Evolutionary conservation across 2,888 invertebrate genomes (phyloP).

Genomic region (Epinotia demarniana): DNA sequence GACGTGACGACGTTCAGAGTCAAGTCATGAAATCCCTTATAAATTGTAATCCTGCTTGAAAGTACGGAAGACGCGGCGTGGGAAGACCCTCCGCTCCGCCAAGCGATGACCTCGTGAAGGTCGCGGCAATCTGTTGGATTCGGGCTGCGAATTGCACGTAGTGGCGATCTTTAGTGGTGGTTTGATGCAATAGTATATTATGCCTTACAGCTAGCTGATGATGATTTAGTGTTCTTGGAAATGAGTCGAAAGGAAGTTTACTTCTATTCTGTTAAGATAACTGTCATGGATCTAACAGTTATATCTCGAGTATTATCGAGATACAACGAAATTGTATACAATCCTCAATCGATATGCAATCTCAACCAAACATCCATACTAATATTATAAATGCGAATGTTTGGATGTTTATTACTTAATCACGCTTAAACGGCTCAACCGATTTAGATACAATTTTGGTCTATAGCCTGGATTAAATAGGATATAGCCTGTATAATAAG

Average conservation of each 20-base stretch:
- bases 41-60: background rate
- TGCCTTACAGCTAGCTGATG: too few species aligned
- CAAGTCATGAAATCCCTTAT: background rate
- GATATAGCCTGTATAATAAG: too few species aligned
- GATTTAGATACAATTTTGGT: too few species aligned
- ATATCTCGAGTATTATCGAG: background rate
- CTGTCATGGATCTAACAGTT: background rate
- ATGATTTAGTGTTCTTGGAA: background rate
- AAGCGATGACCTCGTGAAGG: background rate
- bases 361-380: too few species aligned
- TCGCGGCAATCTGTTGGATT: background rate
- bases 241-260: background rate
- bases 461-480: too few species aligned
- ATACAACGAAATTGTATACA: too few species aligned
- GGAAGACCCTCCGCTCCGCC: conserved; percentile 6
- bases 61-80: background rate
- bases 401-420: too few species aligned
- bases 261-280: background rate
- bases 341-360: too few species aligned
- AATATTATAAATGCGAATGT: too few species aligned
- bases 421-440: too few species aligned
- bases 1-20: background rate
- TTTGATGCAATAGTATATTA: too few species aligned
- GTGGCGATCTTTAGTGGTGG: too few species aligned
- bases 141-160: background rate